These are phyloP conservation scores for Geophilus truncorum DNA, from an alignment of 2,888 invertebrate species.

Conservation along the genomic window DNA sequence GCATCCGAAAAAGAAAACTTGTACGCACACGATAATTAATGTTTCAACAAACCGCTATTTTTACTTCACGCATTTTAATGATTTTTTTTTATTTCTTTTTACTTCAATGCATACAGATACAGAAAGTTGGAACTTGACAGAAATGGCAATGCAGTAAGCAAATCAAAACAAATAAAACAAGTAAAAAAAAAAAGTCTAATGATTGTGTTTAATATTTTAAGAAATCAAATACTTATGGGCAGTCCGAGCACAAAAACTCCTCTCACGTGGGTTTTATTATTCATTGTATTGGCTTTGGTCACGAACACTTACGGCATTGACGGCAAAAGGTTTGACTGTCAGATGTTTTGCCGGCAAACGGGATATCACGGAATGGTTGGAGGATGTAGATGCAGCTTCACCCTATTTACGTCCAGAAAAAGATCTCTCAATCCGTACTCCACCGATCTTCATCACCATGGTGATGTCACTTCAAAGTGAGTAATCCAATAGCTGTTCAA, in stretches of 20 bases:
- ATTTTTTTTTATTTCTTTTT: neutral
- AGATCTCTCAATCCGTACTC: constrained; percentile 33
- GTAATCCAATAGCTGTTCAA: neutral
- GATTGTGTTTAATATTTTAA: neutral
- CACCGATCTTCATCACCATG: neutral
- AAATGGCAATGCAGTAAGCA: neutral
- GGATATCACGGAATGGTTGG: constrained; percentile 43
- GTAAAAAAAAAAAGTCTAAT: neutral
- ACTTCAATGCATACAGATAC: neutral
- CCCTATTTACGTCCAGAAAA: constrained; percentile 42
- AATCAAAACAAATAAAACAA: neutral
- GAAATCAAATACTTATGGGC: neutral
- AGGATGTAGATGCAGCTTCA: constrained; percentile 44
- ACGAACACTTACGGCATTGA: constrained; percentile 34
- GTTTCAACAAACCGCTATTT: neutral
- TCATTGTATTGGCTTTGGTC: constrained; percentile 32
- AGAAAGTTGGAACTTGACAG: neutral
- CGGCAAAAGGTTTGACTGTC: constrained; percentile 43
- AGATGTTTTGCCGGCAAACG: constrained; percentile 42
- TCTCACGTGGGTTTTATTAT: constrained; percentile 19
- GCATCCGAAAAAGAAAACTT: neutral
- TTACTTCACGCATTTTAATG: neutral
- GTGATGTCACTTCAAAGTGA: neutral
- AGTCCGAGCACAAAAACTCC: neutral
- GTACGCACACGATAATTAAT: neutral